Percentiles rank a stretch among this genome's conserved stretches.
phyloP scores from a whole-genome alignment of 2,888 invertebrate genomes.

The Hirtodrosophila cameraria region DNA sequence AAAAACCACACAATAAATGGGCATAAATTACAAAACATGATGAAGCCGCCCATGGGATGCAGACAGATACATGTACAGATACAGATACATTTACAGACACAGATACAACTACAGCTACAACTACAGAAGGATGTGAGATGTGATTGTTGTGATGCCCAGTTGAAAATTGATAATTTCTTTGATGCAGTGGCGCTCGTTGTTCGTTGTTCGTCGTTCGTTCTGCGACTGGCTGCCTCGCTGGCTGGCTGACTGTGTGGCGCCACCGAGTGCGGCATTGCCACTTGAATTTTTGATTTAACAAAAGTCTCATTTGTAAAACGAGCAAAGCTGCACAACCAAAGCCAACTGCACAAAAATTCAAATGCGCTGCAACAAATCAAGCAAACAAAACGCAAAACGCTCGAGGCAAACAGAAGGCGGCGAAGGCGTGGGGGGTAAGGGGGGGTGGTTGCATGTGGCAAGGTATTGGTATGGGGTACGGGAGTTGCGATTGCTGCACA shows the following conservation, averaged over 20 bases:
- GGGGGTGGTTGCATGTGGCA: not conserved
- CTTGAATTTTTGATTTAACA: slow-evolving; percentile 78
- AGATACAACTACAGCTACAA: slow-evolving; percentile 5
- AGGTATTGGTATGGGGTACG: slow-evolving; percentile 10
- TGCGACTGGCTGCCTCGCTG: slow-evolving; percentile 10
- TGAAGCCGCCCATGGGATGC: slow-evolving; percentile 48
- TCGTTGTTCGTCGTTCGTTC: too few species aligned
- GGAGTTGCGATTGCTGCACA: slow-evolving; percentile 10
- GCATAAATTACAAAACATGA: slow-evolving; percentile 76
- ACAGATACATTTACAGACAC: not conserved
- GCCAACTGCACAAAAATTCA: slow-evolving; percentile 44
- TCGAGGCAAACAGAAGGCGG: not conserved
- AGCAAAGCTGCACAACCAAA: slow-evolving; percentile 37
- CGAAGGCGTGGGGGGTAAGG: not conserved
- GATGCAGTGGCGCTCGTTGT: slow-evolving; percentile 26
- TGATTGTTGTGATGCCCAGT: slow-evolving; percentile 32
- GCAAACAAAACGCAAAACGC: not conserved
- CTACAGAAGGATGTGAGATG: slow-evolving; percentile 31
- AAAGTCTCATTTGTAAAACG: slow-evolving; percentile 76
- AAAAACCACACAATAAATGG: slow-evolving; percentile 75
- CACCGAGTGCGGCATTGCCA: slow-evolving; percentile 74
- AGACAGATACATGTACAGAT: not conserved
- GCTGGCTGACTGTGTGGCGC: slow-evolving; percentile 61
- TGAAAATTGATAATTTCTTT: slow-evolving; percentile 72
- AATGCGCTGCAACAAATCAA: slow-evolving; percentile 44